Conservation (phyloP, 2,888 invertebrate genomes). For the Tetragonisca angustula region DNA sequence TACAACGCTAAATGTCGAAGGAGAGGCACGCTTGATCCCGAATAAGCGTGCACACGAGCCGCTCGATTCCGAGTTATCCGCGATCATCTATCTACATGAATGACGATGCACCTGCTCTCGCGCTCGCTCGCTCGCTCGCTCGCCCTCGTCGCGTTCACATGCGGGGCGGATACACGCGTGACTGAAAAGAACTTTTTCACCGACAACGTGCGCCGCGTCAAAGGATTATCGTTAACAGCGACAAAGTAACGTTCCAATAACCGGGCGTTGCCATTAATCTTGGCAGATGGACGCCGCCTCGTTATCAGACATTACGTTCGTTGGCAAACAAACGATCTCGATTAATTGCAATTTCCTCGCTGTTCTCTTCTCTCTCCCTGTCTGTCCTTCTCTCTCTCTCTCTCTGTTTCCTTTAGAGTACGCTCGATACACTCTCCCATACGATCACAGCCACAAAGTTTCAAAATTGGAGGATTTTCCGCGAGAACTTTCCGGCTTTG, state of each 20-base stretch:
- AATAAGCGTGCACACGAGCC: slow-evolving; percentile 48
- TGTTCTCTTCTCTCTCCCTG: not conserved
- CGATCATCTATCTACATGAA: slow-evolving; percentile 72
- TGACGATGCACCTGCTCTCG: slow-evolving; percentile 72
- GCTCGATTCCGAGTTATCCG: slow-evolving; percentile 67
- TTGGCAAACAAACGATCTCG: slow-evolving; percentile 19
- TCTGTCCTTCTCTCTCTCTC: not conserved
- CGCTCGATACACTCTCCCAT: not conserved
- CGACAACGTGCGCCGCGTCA: slow-evolving; percentile 17
- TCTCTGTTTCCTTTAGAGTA: not conserved
- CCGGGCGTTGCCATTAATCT: slow-evolving; percentile 39
- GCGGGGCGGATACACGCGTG: slow-evolving; percentile 52
- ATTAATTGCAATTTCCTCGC: slow-evolving; percentile 29
- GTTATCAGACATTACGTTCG: slow-evolving; percentile 24
- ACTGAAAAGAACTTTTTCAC: slow-evolving; percentile 51
- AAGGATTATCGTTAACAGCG: slow-evolving; percentile 53
- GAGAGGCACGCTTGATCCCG: slow-evolving; percentile 39
- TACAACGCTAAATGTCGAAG: slow-evolving; percentile 67
- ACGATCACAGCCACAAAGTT: not conserved
- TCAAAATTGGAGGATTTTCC: not conserved
- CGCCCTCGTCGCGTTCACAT: slow-evolving; percentile 40
- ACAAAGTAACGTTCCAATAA: slow-evolving; percentile 41
- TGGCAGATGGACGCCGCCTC: slow-evolving; percentile 42
- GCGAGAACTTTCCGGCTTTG: not conserved
- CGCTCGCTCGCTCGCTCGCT: slow-evolving; percentile 22